Evolutionary conservation across 2,888 invertebrate species (phyloP).

Genomic region (Lumbricus terrestris): DNA sequence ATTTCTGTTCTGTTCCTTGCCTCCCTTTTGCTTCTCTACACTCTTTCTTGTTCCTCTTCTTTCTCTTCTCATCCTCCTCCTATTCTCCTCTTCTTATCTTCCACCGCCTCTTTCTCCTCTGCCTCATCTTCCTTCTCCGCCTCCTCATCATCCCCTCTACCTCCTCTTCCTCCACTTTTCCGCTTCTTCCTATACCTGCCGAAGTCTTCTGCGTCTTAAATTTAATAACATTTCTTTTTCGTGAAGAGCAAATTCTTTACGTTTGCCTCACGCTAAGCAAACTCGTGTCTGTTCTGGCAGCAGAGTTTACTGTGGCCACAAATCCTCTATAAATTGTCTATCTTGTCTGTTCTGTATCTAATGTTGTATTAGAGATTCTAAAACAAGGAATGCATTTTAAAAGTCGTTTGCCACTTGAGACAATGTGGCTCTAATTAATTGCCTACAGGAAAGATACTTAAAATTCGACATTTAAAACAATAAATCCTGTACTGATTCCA

Average conservation of each 20-base stretch:
- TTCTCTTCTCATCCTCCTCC: no score
- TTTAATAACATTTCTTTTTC: not conserved
- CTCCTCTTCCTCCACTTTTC: no score
- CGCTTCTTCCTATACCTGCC: not conserved
- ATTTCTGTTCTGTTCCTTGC: no score
- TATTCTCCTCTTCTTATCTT: not conserved
- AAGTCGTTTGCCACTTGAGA: not conserved
- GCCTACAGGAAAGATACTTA: no score
- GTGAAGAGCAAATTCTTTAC: not conserved
- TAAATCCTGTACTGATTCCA: no score
- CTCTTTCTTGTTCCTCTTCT: no score
- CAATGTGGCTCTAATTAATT: no score
- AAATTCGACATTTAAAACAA: no score
- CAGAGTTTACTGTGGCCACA: not conserved
- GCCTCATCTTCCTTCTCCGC: no score
- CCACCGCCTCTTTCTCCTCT: not conserved
- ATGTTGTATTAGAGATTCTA: not conserved
- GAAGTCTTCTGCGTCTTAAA: not conserved
- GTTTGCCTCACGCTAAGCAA: not conserved
- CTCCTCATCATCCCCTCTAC: not conserved
- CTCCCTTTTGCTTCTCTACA: not conserved
- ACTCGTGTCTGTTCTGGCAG: not conserved
- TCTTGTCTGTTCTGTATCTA: not conserved
- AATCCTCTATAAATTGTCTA: not conserved
- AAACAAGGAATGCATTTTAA: not conserved